A percentile compares a stretch with the other conserved stretches of the same genome.
phyloP scores from a whole-genome alignment of 2,113 vertebrate genomes.

The Sinocyclocheilus grahami region DNA sequence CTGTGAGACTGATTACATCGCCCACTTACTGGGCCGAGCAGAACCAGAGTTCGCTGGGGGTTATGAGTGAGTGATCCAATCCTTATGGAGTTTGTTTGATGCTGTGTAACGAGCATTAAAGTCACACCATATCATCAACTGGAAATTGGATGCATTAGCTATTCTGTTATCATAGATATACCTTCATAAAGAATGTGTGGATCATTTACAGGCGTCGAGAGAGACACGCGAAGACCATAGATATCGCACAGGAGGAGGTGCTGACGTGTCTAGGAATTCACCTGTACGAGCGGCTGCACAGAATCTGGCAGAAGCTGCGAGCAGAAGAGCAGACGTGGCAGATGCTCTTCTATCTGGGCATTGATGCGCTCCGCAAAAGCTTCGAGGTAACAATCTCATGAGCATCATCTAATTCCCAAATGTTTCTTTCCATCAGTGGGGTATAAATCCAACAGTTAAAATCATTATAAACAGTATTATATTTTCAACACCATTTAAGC shows the following conservation, averaged over 20 bases:
- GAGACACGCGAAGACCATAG: conserved; percentile 97
- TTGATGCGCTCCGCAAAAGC: conserved; percentile 92
- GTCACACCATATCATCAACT: neutral
- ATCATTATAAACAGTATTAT: too few relatives aligned
- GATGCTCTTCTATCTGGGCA: conserved; percentile 93
- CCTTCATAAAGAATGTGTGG: neutral
- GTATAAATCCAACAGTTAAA: too few relatives aligned
- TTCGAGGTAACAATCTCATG: conserved; percentile 83
- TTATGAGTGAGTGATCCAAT: conserved; percentile 88
- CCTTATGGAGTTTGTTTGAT: conserved; percentile 49
- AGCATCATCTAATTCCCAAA: neutral
- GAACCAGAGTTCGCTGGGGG: conserved; percentile 96
- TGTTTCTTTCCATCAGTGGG: neutral
- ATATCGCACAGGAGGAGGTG: conserved; percentile 97
- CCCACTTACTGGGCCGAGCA: conserved; percentile 91
- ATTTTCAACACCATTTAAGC: too few relatives aligned
- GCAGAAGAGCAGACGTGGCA: conserved; percentile 98
- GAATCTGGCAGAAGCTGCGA: conserved; percentile 95
- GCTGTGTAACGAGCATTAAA: neutral
- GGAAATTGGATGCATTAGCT: neutral
- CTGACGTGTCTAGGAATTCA: conserved; percentile 96
- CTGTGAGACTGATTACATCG: conserved; percentile 96
- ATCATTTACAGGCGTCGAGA: conserved; percentile 82
- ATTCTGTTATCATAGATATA: neutral
- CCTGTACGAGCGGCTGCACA: conserved; percentile 92